Conservation (phyloP, 2,113 vertebrate genomes). For the Phyllostomus discolor region DNA sequence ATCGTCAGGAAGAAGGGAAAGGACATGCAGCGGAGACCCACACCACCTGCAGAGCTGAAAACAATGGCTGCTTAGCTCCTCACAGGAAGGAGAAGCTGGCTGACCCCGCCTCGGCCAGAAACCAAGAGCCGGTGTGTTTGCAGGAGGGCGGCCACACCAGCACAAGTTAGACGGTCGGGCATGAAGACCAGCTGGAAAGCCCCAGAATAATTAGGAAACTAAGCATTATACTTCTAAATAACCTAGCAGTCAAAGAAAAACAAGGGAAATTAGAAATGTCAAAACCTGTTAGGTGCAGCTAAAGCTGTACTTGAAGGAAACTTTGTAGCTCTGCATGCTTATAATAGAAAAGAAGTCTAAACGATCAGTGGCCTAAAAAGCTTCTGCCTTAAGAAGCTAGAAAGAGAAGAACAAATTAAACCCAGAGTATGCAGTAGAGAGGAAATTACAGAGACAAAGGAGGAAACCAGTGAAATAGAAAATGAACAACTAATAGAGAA, state of each 20-base stretch:
- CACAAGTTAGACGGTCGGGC: background rate
- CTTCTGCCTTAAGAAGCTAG: background rate
- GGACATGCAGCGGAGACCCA: background rate
- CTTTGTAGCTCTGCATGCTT: background rate
- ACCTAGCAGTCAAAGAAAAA: background rate
- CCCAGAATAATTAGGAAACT: background rate
- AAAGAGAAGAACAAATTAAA: background rate
- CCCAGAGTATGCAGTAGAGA: background rate
- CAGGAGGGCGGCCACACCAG: background rate
- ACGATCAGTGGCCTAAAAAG: background rate
- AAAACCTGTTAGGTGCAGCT: no score
- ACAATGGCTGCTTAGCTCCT: background rate
- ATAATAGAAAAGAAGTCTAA: background rate
- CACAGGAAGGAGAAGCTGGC: background rate
- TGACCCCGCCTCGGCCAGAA: background rate
- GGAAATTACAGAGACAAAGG: background rate
- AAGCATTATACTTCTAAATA: background rate
- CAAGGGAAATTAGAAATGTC: background rate
- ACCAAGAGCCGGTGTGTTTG: background rate
- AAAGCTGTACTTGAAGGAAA: background rate
- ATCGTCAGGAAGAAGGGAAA: background rate
- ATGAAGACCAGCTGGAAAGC: background rate
- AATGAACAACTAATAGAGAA: no score
- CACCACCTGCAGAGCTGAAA: background rate
- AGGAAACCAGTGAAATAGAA: background rate